Base-by-base conservation (phyloP, 2,888 invertebrate species). In the Amblyteles armatorius region DNA sequence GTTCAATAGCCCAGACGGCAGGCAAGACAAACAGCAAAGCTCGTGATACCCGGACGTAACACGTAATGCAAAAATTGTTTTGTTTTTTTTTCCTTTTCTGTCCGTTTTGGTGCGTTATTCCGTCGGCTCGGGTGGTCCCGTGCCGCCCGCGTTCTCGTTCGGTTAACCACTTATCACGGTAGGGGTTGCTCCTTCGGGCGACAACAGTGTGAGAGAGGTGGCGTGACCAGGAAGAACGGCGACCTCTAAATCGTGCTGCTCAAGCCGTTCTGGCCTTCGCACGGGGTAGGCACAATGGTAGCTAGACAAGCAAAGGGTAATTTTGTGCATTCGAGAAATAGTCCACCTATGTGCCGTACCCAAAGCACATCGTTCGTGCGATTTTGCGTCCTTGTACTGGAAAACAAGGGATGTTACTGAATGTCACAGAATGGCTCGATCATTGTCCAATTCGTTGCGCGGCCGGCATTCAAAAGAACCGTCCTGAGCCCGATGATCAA, bases 81-180 rank as follows among this genome's bases (percentile, higher is more conserved):
- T 44, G 55, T 40, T 29, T 50, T 29, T 50, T 69, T 26, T 57
- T 26, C 26, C 29, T 63, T 68, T 52, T 44, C 22, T 63, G 50
- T 36, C 40, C 48, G 44, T 79, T 60, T 74, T 29, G 60, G 50
- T 69, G 26, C 3, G 6, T 79, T 76, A 22, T 79, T 40, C 48
- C 26, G 67, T 68, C 74, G 79, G 67, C 67, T 67, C 36, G 65
- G 19, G 84, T 65, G 79, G 85, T 82, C 69, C 65, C 74, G 69
- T 79, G 76, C 79, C 67, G 78, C 44, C 29, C 55, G 71, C 74
- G 82, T 71, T 85, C 67, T 79, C 76, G 72, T 82, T 76, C 77
- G 82, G 79, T 82, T 85, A 82, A 85, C 84, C 82, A 67, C 84
- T 79, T 29, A 26, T 52, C 67, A 52, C n/a, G 82, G 60, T 60